These are phyloP conservation scores for Daboia siamensis DNA, from an alignment of 2,113 vertebrate species.

Conservation along the genomic window DNA sequence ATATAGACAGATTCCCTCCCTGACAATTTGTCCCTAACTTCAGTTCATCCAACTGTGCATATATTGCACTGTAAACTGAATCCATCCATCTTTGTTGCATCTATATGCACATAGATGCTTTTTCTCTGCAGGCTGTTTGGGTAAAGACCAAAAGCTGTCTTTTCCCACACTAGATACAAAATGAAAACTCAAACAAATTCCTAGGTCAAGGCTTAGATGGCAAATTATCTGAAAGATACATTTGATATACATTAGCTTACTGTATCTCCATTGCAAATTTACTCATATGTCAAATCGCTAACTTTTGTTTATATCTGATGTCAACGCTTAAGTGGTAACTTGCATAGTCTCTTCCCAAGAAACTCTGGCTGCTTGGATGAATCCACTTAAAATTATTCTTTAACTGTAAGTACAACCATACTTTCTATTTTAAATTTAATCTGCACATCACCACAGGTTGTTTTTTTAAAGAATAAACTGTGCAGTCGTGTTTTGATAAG, in stretches of 20 bases:
- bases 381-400: neutral
- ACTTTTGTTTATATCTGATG: neutral
- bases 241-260: neutral
- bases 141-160: neutral
- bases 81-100: neutral
- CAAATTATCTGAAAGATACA: neutral
- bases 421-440: neutral
- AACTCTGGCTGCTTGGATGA: neutral
- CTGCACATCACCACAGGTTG: neutral
- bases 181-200: neutral
- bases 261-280: slow-evolving; percentile 1
- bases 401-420: neutral
- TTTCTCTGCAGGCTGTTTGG: neutral
- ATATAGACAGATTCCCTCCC: neutral
- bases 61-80: neutral
- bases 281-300: neutral
- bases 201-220: neutral
- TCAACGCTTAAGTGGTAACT: neutral
- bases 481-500: neutral
- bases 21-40: neutral
- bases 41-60: neutral
- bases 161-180: neutral
- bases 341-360: neutral
- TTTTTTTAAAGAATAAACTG: neutral
- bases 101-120: neutral